phyloP scores from a whole-genome alignment of 2,888 invertebrate genomes.

The Balanococcus diminutus region DNA sequence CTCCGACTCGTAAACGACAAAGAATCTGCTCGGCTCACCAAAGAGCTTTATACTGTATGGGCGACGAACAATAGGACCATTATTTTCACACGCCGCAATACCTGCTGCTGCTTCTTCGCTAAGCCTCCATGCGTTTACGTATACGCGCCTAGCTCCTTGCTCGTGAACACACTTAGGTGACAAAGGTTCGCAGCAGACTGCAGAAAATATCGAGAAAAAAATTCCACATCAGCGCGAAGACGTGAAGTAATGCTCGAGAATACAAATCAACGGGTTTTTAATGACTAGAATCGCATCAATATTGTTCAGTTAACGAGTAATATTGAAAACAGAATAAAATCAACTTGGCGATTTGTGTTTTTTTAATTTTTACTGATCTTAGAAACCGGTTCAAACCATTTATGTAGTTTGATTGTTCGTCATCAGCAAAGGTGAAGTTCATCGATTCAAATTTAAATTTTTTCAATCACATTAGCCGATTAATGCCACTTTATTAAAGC shows the following conservation, averaged over 20 bases:
- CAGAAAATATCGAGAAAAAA: background rate
- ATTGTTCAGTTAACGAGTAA: background rate
- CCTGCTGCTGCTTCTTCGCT: background rate
- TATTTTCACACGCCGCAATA: slow-evolving; percentile 48
- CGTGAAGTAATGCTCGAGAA: background rate
- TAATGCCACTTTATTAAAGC: too few species aligned
- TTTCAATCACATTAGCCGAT: too few species aligned
- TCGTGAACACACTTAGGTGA: background rate
- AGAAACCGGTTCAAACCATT: background rate
- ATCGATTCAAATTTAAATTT: background rate
- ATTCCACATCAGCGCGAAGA: background rate
- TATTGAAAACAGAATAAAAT: background rate
- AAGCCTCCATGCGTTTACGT: background rate
- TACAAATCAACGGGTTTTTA: background rate
- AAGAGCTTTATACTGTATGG: slow-evolving; percentile 36
- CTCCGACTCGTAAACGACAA: slow-evolving; percentile 20
- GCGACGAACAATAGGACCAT: slow-evolving; percentile 48
- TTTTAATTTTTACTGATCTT: background rate
- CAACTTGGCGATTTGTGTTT: too few species aligned
- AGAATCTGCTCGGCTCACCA: slow-evolving; percentile 32
- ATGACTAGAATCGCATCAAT: background rate
- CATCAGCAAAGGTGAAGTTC: too few species aligned
- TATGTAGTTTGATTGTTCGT: too few species aligned
- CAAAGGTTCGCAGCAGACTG: background rate
- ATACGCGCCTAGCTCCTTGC: background rate